These are phyloP conservation scores for Palloptera scutellata DNA, from an alignment of 2,888 invertebrate genomes.

Conservation along the genomic window DNA sequence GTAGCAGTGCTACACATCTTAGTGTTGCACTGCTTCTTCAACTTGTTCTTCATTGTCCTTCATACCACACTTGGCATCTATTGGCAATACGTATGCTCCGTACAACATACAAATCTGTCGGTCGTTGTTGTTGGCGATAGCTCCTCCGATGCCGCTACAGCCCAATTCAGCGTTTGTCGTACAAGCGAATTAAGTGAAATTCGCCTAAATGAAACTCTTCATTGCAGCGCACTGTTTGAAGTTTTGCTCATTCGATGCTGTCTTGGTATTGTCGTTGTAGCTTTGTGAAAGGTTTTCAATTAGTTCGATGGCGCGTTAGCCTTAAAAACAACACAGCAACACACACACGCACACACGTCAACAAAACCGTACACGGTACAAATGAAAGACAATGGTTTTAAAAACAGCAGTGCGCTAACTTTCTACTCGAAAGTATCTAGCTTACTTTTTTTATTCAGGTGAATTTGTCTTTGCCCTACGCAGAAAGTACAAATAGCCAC, in stretches of 20 bases:
- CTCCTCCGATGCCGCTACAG: no score
- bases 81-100: no score
- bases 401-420: constrained; percentile 19
- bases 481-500: constrained; percentile 18
- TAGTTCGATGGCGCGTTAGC: constrained; percentile 43
- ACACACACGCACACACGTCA: not conserved
- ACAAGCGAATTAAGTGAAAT: not conserved
- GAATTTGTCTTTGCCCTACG: constrained; percentile 30
- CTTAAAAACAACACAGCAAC: constrained; percentile 30
- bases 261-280: no score
- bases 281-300: constrained; percentile 50
- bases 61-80: no score
- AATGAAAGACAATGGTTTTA: constrained; percentile 35
- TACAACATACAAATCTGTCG: no score
- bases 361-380: constrained; percentile 9
- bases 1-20: no score
- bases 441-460: constrained; percentile 24
- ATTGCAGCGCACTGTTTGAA: not conserved
- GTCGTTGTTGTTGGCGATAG: no score
- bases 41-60: no score
- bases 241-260: not conserved
- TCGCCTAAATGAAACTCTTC: not conserved
- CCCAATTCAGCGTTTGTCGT: not conserved
- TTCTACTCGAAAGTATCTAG: constrained; percentile 29
- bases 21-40: no score